These are phyloP conservation scores for Cataglyphis cursor DNA, from an alignment of 2,888 invertebrate species.

Conservation along the genomic window DNA sequence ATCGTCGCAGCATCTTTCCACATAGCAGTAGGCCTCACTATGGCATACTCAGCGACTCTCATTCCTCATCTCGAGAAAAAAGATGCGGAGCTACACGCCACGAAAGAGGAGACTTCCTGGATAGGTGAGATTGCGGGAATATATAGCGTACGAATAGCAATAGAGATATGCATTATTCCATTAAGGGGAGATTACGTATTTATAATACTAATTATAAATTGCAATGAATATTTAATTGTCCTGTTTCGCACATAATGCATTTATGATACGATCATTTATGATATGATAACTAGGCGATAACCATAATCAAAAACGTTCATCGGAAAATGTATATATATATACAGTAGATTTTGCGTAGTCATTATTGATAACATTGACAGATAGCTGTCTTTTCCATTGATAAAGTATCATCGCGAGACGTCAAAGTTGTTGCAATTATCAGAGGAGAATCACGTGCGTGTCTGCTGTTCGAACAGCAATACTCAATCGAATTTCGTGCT, in stretches of 20 bases:
- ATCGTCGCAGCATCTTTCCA: constrained; percentile 88
- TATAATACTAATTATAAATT: constrained; percentile 1
- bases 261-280: too few species aligned
- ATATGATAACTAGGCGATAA: background rate
- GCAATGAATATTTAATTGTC: background rate
- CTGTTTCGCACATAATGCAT: background rate
- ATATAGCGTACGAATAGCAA: background rate
- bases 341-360: background rate
- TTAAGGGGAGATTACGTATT: background rate
- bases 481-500: constrained; percentile 16
- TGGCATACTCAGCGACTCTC: constrained; percentile 89
- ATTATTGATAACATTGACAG: background rate
- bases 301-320: background rate
- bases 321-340: background rate
- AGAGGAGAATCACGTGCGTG: background rate
- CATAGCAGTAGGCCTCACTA: constrained; percentile 89
- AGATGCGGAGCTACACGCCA: constrained; percentile 80
- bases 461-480: background rate
- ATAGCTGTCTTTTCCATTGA: background rate
- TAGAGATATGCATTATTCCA: background rate
- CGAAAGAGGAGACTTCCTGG: constrained; percentile 87
- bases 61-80: constrained; percentile 87
- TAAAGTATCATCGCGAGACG: constrained; percentile 1
- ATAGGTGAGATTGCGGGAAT: constrained; percentile 85
- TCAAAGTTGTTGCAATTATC: constrained; percentile 20